phyloP scores from a whole-genome alignment of 2,113 vertebrate species.

The Gobiocypris rarus region DNA sequence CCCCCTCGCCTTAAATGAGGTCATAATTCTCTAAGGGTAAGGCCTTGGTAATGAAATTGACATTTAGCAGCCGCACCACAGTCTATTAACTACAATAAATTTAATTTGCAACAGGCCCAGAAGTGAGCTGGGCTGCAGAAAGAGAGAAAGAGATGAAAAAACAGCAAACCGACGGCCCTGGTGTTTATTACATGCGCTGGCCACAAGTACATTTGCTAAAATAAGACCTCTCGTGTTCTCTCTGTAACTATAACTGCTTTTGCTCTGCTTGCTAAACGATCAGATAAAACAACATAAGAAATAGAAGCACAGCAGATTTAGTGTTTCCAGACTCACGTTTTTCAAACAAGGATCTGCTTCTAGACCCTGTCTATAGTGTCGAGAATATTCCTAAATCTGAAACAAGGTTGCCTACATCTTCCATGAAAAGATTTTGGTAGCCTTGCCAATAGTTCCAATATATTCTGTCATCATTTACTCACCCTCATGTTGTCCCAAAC shows the following conservation, averaged over 20 bases:
- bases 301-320: background rate
- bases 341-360: background rate
- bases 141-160: constrained; percentile 48
- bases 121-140: constrained; percentile 65
- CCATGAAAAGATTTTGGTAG: background rate
- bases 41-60: constrained; percentile 83
- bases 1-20: constrained; percentile 78
- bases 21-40: constrained; percentile 83
- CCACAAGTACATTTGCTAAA: constrained; percentile 72
- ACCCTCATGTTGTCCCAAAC: background rate
- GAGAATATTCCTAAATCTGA: background rate
- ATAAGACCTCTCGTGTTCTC: constrained; percentile 68
- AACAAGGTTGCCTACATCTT: background rate
- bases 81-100: constrained; percentile 85
- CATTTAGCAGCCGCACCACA: constrained; percentile 81
- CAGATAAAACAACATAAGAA: background rate
- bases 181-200: constrained; percentile 74
- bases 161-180: constrained; percentile 39
- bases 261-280: constrained; percentile 54
- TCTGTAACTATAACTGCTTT: constrained; percentile 65
- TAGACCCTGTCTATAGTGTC: background rate
- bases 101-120: constrained; percentile 80
- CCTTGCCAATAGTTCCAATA: background rate
- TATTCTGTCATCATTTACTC: background rate
- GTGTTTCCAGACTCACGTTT: background rate